Evolutionary conservation across 92 coral and sea anemone genomes (phyloP).

Genomic region (Paramuricea clavata): DNA sequence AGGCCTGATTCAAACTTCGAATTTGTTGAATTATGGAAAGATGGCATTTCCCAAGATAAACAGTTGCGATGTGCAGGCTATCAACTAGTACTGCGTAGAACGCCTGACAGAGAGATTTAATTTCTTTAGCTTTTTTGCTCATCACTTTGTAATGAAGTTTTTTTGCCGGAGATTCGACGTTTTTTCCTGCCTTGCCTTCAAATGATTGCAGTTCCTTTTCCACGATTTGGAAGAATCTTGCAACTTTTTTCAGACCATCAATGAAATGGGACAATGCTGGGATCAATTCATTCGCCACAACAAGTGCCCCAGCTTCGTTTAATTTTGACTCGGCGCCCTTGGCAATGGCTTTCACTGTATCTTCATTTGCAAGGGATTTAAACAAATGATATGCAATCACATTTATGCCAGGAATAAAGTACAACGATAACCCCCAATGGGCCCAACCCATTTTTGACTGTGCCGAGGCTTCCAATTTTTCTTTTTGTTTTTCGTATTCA

Average conservation of each 20-base stretch:
- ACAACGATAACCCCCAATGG: too few species aligned
- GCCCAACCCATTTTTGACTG: too few species aligned
- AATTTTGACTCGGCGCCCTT: slow-evolving; percentile 42
- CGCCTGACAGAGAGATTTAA: slow-evolving; percentile 57
- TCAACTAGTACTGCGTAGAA: slow-evolving; percentile 65
- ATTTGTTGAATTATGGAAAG: too few species aligned
- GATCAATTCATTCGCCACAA: slow-evolving; percentile 52
- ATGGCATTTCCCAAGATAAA: too few species aligned
- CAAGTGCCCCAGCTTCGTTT: slow-evolving; percentile 55
- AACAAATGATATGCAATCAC: slow-evolving; percentile 58
- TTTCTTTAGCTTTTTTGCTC: slow-evolving; percentile 57
- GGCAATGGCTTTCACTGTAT: slow-evolving; percentile 64
- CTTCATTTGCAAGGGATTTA: slow-evolving; percentile 21
- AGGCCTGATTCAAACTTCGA: too few species aligned
- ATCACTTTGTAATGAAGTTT: slow-evolving; percentile 41
- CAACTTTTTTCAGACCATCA: slow-evolving; percentile 56
- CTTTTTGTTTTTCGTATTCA: slow-evolving; percentile 55
- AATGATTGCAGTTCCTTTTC: slow-evolving; percentile 55
- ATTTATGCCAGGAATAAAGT: slow-evolving; percentile 63
- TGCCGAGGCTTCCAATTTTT: slow-evolving; percentile 48
- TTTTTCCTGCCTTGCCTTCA: slow-evolving; percentile 48
- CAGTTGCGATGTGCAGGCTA: too few species aligned
- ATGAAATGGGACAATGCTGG: slow-evolving; percentile 65
- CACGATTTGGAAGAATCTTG: slow-evolving; percentile 64
- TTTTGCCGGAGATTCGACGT: slow-evolving; percentile 30